Conservation (phyloP, 2,888 invertebrate genomes). For the Diabrotica balteata region DNA sequence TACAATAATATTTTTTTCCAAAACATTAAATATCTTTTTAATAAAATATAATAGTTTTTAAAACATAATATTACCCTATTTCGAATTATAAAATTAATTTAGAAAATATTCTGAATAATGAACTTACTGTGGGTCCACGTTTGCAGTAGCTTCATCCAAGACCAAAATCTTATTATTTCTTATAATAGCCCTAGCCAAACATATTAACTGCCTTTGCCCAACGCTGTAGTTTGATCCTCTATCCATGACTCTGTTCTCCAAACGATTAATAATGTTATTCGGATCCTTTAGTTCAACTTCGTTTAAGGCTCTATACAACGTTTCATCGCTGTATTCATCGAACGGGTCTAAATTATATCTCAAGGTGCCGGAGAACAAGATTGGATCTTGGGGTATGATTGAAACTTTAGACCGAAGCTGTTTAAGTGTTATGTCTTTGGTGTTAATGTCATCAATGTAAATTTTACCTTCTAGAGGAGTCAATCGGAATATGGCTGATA, state of each 20-base stretch:
- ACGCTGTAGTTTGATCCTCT: conserved; percentile 86
- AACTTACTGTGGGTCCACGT: conserved; percentile 80
- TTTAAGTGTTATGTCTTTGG: conserved; percentile 73
- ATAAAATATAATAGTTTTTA: too few species aligned
- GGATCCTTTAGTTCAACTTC: conserved; percentile 77
- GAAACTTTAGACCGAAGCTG: conserved; percentile 83
- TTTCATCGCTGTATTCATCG: conserved; percentile 72
- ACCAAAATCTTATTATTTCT: conserved; percentile 80
- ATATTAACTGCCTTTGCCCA: conserved; percentile 87
- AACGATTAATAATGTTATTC: conserved; percentile 65
- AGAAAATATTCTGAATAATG: background rate
- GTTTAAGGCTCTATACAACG: conserved; percentile 62
- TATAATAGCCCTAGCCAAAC: conserved; percentile 85
- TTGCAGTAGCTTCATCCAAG: conserved; percentile 90
- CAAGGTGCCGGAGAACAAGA: conserved; percentile 84
- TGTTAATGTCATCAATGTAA: conserved; percentile 77
- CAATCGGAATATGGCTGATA: conserved; percentile 83
- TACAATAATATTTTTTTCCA: too few species aligned
- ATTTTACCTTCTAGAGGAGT: conserved; percentile 80
- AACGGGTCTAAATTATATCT: conserved; percentile 89
- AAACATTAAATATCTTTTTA: too few species aligned
- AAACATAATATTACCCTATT: too few species aligned
- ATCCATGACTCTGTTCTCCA: conserved; percentile 71
- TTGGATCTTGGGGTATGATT: conserved; percentile 93
- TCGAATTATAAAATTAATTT: too few species aligned